Conservation (phyloP, 2,113 vertebrate species). For the Ophthalmolycus amberensis region DNA sequence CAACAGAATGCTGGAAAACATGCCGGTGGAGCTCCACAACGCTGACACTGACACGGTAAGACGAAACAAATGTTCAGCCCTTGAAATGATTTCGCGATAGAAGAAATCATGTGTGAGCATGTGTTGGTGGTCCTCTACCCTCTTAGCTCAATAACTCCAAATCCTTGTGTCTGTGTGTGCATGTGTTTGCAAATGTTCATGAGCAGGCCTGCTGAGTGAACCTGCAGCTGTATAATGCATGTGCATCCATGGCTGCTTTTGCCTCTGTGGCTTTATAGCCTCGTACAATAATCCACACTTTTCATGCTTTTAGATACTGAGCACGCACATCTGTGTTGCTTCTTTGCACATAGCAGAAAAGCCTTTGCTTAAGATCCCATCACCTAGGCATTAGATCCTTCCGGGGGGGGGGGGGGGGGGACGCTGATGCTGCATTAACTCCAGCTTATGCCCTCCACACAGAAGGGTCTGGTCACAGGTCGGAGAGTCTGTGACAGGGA, state of each 20-base stretch:
- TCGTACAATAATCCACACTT: constrained; percentile 54
- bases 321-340: constrained; percentile 42
- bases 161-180: not conserved
- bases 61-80: constrained; percentile 14
- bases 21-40: constrained; percentile 84
- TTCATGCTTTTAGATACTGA: constrained; percentile 38
- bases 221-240: constrained; percentile 51
- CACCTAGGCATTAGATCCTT: constrained; percentile 62
- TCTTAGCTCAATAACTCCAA: not conserved
- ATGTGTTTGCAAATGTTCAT: not conserved
- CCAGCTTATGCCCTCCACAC: constrained; percentile 58
- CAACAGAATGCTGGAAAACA: constrained; percentile 77
- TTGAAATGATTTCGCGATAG: not conserved
- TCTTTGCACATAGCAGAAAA: constrained; percentile 42
- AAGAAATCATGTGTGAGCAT: not conserved
- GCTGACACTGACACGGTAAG: constrained; percentile 88
- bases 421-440: constrained; percentile 59
- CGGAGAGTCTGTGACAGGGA: constrained; percentile 51
- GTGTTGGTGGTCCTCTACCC: not conserved
- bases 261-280: constrained; percentile 20
- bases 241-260: constrained; percentile 26
- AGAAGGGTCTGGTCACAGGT: constrained; percentile 58
- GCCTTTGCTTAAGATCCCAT: constrained; percentile 55
- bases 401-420: constrained; percentile 5
- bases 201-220: not conserved